Base-by-base conservation (phyloP, 2,888 invertebrate genomes). In the Troglohyphantes excavatus region DNA sequence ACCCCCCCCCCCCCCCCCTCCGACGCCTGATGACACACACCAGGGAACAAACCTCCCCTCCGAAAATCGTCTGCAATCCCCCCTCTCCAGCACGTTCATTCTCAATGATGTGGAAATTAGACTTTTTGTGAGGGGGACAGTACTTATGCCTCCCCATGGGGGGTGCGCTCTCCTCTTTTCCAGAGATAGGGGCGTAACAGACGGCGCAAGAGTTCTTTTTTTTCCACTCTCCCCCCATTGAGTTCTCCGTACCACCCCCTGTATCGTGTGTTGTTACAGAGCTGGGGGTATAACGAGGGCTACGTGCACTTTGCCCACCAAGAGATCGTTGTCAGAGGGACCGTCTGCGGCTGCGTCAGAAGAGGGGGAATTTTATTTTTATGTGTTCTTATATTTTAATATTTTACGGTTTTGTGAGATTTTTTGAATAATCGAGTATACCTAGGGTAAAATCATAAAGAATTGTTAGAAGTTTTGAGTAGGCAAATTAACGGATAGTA, bases 181-280 rank as follows among this genome's bases (percentile, higher is more conserved):
- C n/a, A 59, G 79, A 46, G 85, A 78, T 78, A 72, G 85, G 85
- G 85, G 78, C 72, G 85, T 76, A 59, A 68, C 78, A 70, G 70
- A 68, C 85, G 76, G 85, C 70, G 86, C 63, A 46, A 79, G 70
- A 79, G 70, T 78, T 76, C 59, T 73, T 83, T 63, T 68, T 53
- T 21, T 26, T 61, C 72, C 23, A 26, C 27, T 67, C 61, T 7
- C 53, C 11, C 59, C 39, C 59, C 29, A 23, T 73, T 68, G 26
- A 21, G 76, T 39, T 72, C 17, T 29, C 72, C 2, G 65, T 11
- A 7, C n/a, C 9, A n/a, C 46, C 53, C 23, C 26, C 61, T 27
- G 33, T 29, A 5, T 68, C 85, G 78, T 85, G 5, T 53, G 17
- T 85, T 85, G 76, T 85, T 85, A 78, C 76, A 11, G 68, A 53